Evolutionary conservation across 1,140 invertebrate species (phyloP), one percentile per base, ranked within the genome.

Genomic region (Cardiocondyla obscurior): DNA sequence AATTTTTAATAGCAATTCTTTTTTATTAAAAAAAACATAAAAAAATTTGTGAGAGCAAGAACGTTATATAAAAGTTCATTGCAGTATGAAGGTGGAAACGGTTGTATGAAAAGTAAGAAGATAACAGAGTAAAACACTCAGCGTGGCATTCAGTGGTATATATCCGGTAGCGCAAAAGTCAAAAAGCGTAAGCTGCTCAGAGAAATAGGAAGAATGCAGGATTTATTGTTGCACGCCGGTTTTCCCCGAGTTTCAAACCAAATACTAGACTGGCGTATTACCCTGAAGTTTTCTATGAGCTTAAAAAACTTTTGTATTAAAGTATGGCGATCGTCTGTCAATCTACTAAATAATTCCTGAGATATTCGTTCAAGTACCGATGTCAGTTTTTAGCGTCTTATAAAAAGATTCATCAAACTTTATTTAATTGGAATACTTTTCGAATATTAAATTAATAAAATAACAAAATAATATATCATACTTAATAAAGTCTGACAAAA

Each of bases 51-150:
- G 16, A 33, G 33, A 76, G 30, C 16, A 79, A 42, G 22, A 83
- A 70, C 69, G 67, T 79, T 33, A 74, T 51, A 57, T 55, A 67
- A 65, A 82, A 87, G 79, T 72, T 81, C 46, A 64, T 51, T 49
- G 57, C 51, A 22, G 25, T 55, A 73, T 81, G n/a, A 65, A 57
- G 42, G 36, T 69, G 58, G 55, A 87, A 88, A 82, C 70, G 55
- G 83, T 76, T 74, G 81, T 72, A 84, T 60, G 60, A 81, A 60
- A 86, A 83, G 81, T 88, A 89, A 89, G 85, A 89, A 86, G 88
- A 89, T 89, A 89, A 89, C 88, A 89, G 88, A 86, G 76, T 89
- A 89, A 89, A 89, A 89, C 85, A 89, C 88, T 88, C 86, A 89
- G 81, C 77, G 74, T 46, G 51, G 46, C 64, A 67, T 83, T 73